Evolutionary conservation across 2,888 invertebrate species (phyloP).

Genomic region (Cylindroiulus punctatus): DNA sequence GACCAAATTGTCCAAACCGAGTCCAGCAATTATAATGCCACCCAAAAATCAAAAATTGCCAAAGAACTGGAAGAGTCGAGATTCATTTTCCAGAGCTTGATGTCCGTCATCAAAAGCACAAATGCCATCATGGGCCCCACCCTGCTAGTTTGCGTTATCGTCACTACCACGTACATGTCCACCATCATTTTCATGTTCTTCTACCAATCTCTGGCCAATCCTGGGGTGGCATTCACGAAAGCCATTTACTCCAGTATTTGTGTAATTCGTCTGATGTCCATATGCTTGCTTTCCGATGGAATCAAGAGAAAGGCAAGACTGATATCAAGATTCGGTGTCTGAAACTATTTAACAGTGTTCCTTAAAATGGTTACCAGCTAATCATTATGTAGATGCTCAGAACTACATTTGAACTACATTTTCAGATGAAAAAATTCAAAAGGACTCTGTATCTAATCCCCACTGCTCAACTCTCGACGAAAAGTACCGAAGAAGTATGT

Average conservation of each 20-base stretch:
- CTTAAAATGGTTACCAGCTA: not conserved
- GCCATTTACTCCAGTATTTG: not conserved
- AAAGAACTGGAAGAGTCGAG: not conserved
- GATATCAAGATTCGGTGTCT: not conserved
- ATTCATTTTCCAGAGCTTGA: not conserved
- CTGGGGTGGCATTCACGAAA: not conserved
- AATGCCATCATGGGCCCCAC: constrained; percentile 15
- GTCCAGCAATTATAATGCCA: too few relatives aligned
- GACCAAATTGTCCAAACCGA: too few relatives aligned
- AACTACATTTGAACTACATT: not conserved
- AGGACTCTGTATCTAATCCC: not conserved
- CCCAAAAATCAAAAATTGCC: not conserved
- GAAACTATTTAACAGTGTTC: too few relatives aligned
- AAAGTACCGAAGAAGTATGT: not conserved
- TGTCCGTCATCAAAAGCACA: not conserved
- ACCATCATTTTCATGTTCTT: not conserved
- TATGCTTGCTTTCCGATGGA: not conserved
- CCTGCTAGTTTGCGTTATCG: not conserved
- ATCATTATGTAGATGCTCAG: not conserved
- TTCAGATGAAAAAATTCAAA: not conserved
- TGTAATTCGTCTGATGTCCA: not conserved
- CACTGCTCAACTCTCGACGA: not conserved
- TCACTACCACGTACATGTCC: not conserved
- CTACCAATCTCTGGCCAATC: not conserved
- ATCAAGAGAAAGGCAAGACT: not conserved